Evolutionary conservation across 1,140 invertebrate species (phyloP), one percentile per base, ranked within the genome.

Genomic region (Hyles vespertilio): DNA sequence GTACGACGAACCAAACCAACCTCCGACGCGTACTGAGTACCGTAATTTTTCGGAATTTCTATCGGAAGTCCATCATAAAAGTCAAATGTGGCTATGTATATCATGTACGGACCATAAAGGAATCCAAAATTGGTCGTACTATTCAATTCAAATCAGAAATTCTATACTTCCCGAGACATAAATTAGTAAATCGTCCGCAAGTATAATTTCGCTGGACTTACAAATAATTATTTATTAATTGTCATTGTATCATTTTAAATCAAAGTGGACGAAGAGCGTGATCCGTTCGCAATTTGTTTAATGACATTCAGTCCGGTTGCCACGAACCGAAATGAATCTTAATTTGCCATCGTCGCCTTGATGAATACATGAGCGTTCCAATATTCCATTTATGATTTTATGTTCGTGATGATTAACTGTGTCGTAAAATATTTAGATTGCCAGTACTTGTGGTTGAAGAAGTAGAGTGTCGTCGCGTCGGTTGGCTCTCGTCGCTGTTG

Each of bases 231-330:
- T 70, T 73, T 69, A 68, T 73, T 73, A 73, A 72, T 73, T 69
- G 66, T 70, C 52, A 63, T 73, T 59, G 61, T 70, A 61, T 61
- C 58, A 51, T 64, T 70, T 61, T 70, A 73, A 79, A 75, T 77
- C 67, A 71, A 68, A 58, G 56, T 60, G 49, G 46, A 52, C 40
- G 49, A 57, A 12, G 51, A 5, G 34, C 11, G 49, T 52, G 61
- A 61, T 49, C 47, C 56, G 49, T 59, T 43, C 48, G 56, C 59
- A 68, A 70, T 68, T 68, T 67, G 67, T 74, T 72, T 79, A 76
- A 77, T 75, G 71, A 69, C 65, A 79, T 83, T 79, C 72, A 69
- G 65, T 67, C 57, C 65, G 65, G 56, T 58, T 60, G 56, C 54
- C 59, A 58, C 51, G 52, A 33, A 61, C 48, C 61, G 59, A 67